These are phyloP conservation scores for Cantharis lateralis DNA, from an alignment of 2,888 invertebrate species.

Conservation along the genomic window DNA sequence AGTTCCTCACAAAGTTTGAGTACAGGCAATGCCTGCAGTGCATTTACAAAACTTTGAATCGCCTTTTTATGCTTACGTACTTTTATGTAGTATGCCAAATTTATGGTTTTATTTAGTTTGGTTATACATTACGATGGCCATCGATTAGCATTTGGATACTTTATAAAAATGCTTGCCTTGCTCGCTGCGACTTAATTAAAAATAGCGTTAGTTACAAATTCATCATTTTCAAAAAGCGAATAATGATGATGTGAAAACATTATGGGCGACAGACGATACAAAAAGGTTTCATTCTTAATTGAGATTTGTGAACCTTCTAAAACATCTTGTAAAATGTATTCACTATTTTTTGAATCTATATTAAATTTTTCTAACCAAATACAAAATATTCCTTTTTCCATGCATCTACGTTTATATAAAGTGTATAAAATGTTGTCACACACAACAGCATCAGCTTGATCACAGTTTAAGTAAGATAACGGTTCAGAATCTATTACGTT, in stretches of 20 bases:
- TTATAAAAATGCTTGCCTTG: too few relatives aligned
- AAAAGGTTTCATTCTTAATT: slow-evolving; percentile 5
- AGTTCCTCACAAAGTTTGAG: too few relatives aligned
- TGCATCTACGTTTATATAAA: slow-evolving; percentile 35
- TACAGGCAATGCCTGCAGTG: too few relatives aligned
- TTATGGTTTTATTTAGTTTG: too few relatives aligned
- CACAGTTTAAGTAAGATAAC: slow-evolving; percentile 24
- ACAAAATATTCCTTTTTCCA: not conserved
- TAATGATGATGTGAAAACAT: slow-evolving; percentile 32
- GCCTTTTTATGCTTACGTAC: too few relatives aligned
- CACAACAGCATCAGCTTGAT: slow-evolving; percentile 38
- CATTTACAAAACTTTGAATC: too few relatives aligned
- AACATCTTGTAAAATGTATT: slow-evolving; percentile 20
- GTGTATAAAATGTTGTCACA: slow-evolving; percentile 41
- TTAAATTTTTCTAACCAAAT: slow-evolving; percentile 31
- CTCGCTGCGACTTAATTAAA: not conserved
- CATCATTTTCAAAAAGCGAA: slow-evolving; percentile 19
- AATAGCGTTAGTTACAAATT: slow-evolving; percentile 25
- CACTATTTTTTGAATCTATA: slow-evolving; percentile 12
- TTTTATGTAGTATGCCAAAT: too few relatives aligned
- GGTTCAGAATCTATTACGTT: slow-evolving; percentile 24
- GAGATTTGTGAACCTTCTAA: slow-evolving; percentile 8
- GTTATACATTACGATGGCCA: too few relatives aligned
- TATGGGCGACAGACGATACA: slow-evolving; percentile 6
- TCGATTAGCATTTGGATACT: too few relatives aligned